These are phyloP conservation scores for Pseudorectes ferrugineus DNA, from an alignment of 2,113 vertebrate species.

Conservation along the genomic window DNA sequence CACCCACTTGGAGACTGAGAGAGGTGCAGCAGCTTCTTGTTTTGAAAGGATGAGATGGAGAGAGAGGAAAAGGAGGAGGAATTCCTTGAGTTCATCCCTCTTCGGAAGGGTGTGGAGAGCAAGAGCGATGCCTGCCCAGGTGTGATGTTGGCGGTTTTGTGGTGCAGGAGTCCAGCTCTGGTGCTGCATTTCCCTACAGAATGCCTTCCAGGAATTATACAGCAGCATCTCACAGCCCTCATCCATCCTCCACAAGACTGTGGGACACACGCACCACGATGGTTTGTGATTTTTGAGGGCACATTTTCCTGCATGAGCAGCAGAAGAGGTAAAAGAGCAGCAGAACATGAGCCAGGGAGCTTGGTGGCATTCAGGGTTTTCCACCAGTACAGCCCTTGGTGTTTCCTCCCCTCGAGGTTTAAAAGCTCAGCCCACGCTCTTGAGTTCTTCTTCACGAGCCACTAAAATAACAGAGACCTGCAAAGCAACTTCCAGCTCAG, in stretches of 20 bases:
- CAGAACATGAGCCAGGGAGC: background rate
- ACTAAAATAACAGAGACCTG: background rate
- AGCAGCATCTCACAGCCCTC: background rate
- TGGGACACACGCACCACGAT: rapidly evolving
- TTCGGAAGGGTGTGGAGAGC: background rate
- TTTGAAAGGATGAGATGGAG: background rate
- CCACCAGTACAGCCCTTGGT: background rate
- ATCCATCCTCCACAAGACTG: background rate
- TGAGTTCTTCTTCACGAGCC: background rate
- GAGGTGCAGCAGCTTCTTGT: background rate
- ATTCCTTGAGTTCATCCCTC: background rate
- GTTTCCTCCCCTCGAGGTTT: background rate
- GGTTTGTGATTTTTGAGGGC: background rate
- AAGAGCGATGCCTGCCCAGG: background rate
- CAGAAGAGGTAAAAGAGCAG: background rate
- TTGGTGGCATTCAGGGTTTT: background rate
- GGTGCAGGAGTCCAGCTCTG: background rate
- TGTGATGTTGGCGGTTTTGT: background rate
- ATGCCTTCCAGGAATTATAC: background rate
- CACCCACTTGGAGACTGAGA: rapidly evolving
- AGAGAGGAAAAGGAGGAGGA: background rate
- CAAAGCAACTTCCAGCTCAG: background rate
- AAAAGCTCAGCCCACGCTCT: background rate
- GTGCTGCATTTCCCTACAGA: background rate
- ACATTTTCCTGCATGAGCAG: background rate